Conservation (phyloP, 2,113 vertebrate species). For the Aramus guarauna region DNA sequence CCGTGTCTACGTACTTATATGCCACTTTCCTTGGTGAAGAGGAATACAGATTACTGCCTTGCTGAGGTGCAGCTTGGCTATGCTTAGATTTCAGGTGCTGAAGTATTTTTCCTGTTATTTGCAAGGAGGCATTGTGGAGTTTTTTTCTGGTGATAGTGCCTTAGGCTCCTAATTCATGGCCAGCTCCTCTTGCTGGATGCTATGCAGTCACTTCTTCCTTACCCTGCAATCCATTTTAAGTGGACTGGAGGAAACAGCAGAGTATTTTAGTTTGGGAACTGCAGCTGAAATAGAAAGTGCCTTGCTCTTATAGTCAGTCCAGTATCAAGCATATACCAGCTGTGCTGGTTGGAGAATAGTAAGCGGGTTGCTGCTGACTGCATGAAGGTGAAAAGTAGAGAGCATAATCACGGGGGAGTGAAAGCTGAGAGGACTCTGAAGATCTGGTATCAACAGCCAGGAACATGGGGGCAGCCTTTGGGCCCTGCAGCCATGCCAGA, state of each 20-base stretch:
- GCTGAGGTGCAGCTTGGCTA: background rate
- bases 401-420: fast-evolving
- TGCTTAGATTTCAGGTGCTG: background rate
- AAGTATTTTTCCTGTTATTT: background rate
- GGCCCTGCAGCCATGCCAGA: background rate
- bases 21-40: background rate
- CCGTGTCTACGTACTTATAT: background rate
- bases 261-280: background rate
- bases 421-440: background rate
- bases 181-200: background rate
- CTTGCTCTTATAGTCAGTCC: background rate
- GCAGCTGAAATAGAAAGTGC: background rate
- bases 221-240: background rate
- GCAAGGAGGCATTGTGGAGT: background rate
- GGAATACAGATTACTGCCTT: fast-evolving
- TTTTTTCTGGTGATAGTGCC: background rate
- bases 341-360: background rate
- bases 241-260: background rate
- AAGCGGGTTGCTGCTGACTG: background rate
- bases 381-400: background rate
- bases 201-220: background rate
- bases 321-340: background rate
- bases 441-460: background rate
- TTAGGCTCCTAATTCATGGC: background rate
- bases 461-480: background rate